These are phyloP conservation scores for Peromyscus maniculatus DNA, from an alignment of 2,113 vertebrate species.

Conservation along the genomic window DNA sequence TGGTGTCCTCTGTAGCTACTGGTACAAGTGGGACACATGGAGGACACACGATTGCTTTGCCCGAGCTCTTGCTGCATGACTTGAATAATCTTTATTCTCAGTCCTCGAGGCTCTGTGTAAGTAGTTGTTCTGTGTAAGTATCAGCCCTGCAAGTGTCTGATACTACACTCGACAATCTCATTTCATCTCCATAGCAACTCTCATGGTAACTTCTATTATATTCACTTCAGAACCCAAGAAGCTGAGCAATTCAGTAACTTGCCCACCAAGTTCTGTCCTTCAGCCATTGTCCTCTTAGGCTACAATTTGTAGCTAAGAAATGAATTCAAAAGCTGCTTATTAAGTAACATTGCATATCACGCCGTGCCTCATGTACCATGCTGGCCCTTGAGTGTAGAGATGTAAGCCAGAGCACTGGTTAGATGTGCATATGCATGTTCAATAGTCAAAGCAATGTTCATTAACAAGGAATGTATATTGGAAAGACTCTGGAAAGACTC, in stretches of 20 bases:
- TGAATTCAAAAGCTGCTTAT: not conserved
- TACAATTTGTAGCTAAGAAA: constrained; percentile 25
- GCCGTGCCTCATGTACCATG: not conserved
- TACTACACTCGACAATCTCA: not conserved
- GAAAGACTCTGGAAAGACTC: constrained; percentile 16
- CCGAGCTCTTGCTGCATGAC: not conserved
- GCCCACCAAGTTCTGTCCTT: not conserved
- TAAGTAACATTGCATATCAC: not conserved
- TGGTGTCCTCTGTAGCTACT: not conserved
- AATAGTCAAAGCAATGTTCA: not conserved
- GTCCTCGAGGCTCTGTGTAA: not conserved
- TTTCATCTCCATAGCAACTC: not conserved
- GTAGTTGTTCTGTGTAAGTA: not conserved
- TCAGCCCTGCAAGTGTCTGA: not conserved
- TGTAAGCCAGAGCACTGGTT: not conserved
- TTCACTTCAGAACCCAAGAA: not conserved
- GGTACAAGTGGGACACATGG: not conserved
- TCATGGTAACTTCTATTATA: not conserved
- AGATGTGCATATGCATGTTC: not conserved
- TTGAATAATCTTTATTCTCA: constrained; percentile 17
- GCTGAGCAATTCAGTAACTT: not conserved
- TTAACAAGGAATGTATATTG: constrained; percentile 1
- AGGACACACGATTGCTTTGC: not conserved
- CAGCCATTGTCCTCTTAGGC: not conserved
- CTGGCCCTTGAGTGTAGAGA: not conserved